Base-by-base conservation (phyloP, 2,888 invertebrate species). In the Campopleginae sp. region DNA sequence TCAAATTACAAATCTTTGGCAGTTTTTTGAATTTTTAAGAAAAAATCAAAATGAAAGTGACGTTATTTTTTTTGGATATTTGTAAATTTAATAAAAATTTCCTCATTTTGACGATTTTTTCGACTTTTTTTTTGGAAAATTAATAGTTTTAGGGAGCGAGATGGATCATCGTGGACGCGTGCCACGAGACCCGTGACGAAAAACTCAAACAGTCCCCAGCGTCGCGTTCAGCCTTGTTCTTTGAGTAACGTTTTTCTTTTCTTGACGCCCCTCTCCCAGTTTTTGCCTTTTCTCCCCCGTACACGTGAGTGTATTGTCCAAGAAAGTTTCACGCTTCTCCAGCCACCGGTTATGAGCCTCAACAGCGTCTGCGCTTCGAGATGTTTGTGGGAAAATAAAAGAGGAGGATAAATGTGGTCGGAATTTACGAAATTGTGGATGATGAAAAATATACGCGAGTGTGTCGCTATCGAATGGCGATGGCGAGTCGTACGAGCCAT, bases 161-260 rank as follows among this genome's bases (percentile, higher is more conserved):
- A 72, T 27, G 42, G 58, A 79, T 84, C 76, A 80, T 76, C 38
- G 79, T 71, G 75, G 80, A 54, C 80, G 84, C 84, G 84, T 84
- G 84, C 80, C 84, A 48, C 51, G 76, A 80, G 58, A 79, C 63
- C 70, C 79, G 75, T 65, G 78, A 63, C 63, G 75, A 80, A 80
- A 78, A 80, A 79, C 63, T 70, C 75, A 44, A 31, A 51, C 61
- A 61, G 19, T 74, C n/a, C 65, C 46, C 70, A 42, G 65, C 74
- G 27, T 66, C 42, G 61, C 63, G 58, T 70, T 76, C 38, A 75
- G 63, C 31, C 68, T 68, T 46, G 23, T 44, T 78, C 48, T 72
- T 61, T 48, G n/a, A 54, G 17, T 72, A 14, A 48, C 61, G 14
- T 51, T 75, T 79, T 46, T 38, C 7, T 38, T 48, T 63, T 44